Percentiles rank a stretch among this genome's conserved stretches.
phyloP scores from a whole-genome alignment of 2,888 invertebrate species.

The Drymonia ruficornis region DNA sequence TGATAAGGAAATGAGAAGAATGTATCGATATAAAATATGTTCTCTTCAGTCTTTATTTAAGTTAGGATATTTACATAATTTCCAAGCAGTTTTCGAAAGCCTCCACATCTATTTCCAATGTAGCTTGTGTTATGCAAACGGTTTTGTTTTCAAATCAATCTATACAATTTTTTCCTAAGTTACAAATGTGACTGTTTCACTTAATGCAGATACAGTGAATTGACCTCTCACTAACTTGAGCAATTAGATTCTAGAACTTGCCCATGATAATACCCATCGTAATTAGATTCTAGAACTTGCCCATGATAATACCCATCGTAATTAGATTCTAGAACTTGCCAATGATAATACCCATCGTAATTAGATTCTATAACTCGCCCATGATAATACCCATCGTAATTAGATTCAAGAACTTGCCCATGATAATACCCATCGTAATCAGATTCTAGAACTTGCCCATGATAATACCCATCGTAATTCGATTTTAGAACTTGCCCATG shows the following conservation, averaged over 20 bases:
- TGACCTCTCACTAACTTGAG: too few species aligned
- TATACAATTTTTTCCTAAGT: too few species aligned
- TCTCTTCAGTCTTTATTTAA: too few species aligned
- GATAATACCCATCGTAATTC: slow-evolving; percentile 32
- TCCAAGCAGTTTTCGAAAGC: too few species aligned
- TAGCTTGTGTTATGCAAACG: too few species aligned
- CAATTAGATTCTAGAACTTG: slow-evolving; percentile 7
- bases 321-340: slow-evolving; percentile 29
- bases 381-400: slow-evolving; percentile 30
- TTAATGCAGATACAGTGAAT: too few species aligned
- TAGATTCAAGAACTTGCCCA: slow-evolving; percentile 25
- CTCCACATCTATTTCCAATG: too few species aligned
- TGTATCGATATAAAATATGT: not conserved
- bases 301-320: slow-evolving; percentile 27
- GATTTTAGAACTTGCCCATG: slow-evolving; percentile 20
- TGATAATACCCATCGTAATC: slow-evolving; percentile 31
- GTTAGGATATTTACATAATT: too few species aligned
- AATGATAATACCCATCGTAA: slow-evolving; percentile 29
- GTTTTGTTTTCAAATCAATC: too few species aligned
- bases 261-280: slow-evolving; percentile 25
- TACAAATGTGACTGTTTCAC: too few species aligned
- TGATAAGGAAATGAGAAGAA: not conserved
- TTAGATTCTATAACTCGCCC: slow-evolving; percentile 26
- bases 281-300: slow-evolving; percentile 30
- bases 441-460: slow-evolving; percentile 22